Evolutionary conservation across 1,140 invertebrate species (phyloP).

Genomic region (Drosophila serrata): DNA sequence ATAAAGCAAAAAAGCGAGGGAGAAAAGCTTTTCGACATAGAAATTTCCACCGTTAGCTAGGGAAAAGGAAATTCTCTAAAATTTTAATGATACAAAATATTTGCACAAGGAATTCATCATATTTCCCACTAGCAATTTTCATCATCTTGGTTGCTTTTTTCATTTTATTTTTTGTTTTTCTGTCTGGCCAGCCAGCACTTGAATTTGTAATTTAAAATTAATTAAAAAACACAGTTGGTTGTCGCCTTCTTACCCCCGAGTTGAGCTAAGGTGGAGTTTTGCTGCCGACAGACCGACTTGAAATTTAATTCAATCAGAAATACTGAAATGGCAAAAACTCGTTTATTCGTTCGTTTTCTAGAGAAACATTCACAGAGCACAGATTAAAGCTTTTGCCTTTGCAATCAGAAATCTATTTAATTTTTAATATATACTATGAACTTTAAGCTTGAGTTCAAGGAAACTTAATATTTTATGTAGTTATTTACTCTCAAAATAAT

Average conservation of each 20-base stretch:
- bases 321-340: background rate
- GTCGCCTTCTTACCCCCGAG: background rate
- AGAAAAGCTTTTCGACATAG: slow-evolving; percentile 36
- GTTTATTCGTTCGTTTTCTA: background rate
- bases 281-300: background rate
- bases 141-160: slow-evolving; percentile 2
- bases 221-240: slow-evolving; percentile 46
- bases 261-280: background rate
- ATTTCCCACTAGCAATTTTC: slow-evolving; percentile 7
- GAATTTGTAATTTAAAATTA: slow-evolving; percentile 72
- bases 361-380: no score
- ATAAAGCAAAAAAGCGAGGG: slow-evolving; percentile 17
- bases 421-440: background rate
- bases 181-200: slow-evolving; percentile 25
- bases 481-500: background rate
- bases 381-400: background rate
- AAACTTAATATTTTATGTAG: background rate
- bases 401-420: background rate
- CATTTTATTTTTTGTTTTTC: background rate
- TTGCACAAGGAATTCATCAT: slow-evolving; percentile 48
- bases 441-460: background rate
- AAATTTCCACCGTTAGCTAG: slow-evolving; percentile 2
- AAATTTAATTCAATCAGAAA: slow-evolving; percentile 8
- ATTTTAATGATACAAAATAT: slow-evolving; percentile 79
- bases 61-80: slow-evolving; percentile 53